phyloP scores from a whole-genome alignment of 1,140 invertebrate species.

The Sitophilus oryzae region DNA sequence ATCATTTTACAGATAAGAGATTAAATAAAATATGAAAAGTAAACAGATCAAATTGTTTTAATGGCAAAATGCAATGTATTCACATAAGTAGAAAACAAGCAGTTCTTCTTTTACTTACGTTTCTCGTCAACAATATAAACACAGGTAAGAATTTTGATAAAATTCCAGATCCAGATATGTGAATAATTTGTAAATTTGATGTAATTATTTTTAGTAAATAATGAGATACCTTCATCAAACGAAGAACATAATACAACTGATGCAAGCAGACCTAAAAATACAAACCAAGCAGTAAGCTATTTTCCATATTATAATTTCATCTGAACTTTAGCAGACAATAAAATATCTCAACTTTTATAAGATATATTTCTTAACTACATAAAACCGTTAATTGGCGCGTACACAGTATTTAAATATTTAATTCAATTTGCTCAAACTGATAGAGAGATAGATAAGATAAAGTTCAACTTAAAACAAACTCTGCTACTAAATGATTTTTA shows the following conservation, averaged over 20 bases:
- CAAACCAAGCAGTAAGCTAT: slow-evolving; percentile 27
- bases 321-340: too few relatives aligned
- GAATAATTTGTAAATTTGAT: too few relatives aligned
- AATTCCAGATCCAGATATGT: slow-evolving; percentile 12
- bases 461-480: too few relatives aligned
- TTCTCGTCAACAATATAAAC: slow-evolving; percentile 45
- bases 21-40: neutral
- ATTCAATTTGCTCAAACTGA: too few relatives aligned
- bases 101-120: slow-evolving; percentile 42
- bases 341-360: too few relatives aligned
- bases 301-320: too few relatives aligned
- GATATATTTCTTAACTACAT: too few relatives aligned
- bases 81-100: slow-evolving; percentile 47
- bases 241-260: slow-evolving; percentile 18
- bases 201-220: slow-evolving; percentile 38
- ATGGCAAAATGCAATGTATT: slow-evolving; percentile 42
- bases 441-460: too few relatives aligned
- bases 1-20: too few relatives aligned
- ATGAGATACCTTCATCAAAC: slow-evolving; percentile 10
- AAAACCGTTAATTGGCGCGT: too few relatives aligned
- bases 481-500: too few relatives aligned
- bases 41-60: neutral
- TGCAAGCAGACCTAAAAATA: slow-evolving; percentile 25
- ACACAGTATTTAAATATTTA: too few relatives aligned
- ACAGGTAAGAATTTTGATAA: slow-evolving; percentile 38